Evolutionary conservation across 2,888 invertebrate species (phyloP).

Genomic region (Troglohyphantes excavatus): DNA sequence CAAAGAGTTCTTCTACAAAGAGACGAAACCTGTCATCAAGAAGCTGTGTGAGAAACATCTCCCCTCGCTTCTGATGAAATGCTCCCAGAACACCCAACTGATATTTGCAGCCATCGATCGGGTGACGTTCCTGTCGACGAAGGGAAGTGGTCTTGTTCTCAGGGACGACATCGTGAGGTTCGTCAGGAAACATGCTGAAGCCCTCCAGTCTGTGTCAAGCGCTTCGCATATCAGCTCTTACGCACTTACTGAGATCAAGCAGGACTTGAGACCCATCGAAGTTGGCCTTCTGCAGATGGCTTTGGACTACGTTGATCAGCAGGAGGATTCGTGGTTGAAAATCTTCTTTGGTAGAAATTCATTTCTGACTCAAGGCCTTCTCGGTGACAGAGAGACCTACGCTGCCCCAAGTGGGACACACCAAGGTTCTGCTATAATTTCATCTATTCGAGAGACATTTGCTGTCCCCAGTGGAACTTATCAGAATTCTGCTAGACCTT

Average conservation of each 20-base stretch:
- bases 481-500: no score
- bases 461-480: no score
- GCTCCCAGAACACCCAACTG: not conserved
- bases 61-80: not conserved
- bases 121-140: not conserved
- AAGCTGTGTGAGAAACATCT: conserved; percentile 15
- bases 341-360: conserved; percentile 11
- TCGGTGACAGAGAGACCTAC: not conserved
- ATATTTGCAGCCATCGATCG: not conserved
- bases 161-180: conserved; percentile 7
- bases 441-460: no score
- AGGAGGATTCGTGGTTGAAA: not conserved
- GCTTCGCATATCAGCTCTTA: not conserved
- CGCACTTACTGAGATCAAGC: conserved; percentile 21
- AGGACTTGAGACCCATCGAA: conserved; percentile 39
- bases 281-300: not conserved
- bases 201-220: not conserved
- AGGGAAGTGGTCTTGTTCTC: not conserved
- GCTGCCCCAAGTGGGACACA: conserved; percentile 15
- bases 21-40: not conserved
- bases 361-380: not conserved
- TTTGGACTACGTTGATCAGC: conserved; percentile 7
- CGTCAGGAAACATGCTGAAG: not conserved
- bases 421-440: not conserved
- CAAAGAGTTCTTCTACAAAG: not conserved